These are phyloP conservation scores for Polietes domitor DNA, from an alignment of 2,888 invertebrate genomes.

Conservation along the genomic window DNA sequence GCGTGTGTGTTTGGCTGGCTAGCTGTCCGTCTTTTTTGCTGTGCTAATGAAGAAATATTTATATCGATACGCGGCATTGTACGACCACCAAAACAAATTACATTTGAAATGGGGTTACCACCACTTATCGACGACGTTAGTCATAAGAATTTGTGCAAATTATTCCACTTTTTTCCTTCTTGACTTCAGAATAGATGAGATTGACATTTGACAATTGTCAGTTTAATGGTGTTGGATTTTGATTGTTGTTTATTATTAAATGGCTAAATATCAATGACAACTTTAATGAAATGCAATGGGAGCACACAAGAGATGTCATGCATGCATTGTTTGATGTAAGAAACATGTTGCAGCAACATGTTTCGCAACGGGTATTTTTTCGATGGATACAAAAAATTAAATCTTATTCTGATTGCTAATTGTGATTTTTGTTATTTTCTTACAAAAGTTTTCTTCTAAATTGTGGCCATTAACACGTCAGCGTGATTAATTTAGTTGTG, in stretches of 20 bases:
- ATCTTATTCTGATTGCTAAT: no score
- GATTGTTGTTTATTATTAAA: conserved; percentile 55
- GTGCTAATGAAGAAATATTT: conserved; percentile 61
- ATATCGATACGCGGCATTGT: background rate
- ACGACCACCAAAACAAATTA: conserved; percentile 17
- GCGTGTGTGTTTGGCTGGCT: background rate
- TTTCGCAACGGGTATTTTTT: background rate
- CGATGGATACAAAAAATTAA: no score
- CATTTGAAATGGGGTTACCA: conserved; percentile 44
- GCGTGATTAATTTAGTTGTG: no score
- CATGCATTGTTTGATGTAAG: background rate
- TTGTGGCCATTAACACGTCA: no score
- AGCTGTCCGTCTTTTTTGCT: background rate
- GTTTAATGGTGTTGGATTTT: conserved; percentile 39
- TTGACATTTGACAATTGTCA: conserved; percentile 51
- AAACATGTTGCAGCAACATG: conserved; percentile 19
- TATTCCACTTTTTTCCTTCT: background rate
- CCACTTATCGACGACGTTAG: background rate
- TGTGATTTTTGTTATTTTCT: no score
- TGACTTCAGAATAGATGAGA: conserved; percentile 52
- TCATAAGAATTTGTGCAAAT: conserved; percentile 27
- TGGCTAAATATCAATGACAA: conserved; percentile 26
- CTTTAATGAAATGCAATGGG: background rate
- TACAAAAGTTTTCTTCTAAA: no score
- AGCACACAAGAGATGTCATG: background rate